Base-by-base conservation (phyloP, 1,140 invertebrate genomes). In the Hormaphis cornu region DNA sequence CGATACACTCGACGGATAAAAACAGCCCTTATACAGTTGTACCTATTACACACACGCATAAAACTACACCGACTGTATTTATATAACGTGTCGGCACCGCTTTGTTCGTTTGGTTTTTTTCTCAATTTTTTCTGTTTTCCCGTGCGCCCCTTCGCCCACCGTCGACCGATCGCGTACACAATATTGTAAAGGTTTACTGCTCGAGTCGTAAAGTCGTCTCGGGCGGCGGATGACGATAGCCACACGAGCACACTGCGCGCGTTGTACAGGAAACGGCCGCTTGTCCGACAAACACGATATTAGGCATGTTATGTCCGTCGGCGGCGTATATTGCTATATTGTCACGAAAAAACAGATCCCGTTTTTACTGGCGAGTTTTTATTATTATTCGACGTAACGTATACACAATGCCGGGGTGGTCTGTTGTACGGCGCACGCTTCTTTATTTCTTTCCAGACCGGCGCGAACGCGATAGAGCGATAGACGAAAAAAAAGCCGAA, bases 261-360 rank as follows among this genome's bases (percentile, higher is more conserved):
- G n/a, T n/a, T n/a, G n/a, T 37, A 61, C 58, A 61, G 58, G 58
- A 61, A 61, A 61, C 58, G 40, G 58, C 42, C 58, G 58, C 24
- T 46, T 46, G 58, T 61, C 58, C 58, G 58, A 61, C 58, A 61
- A 61, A 61, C 58, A 61, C 58, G 58, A 44, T 40, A 46, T 37
- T 20, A 40, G 16, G 28, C 52, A 33, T 54, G 20, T 54, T 40
- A n/a, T n/a, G 54, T 35, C 54, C 33, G 33, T 22, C 20, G 54
- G 33, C n/a, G n/a, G 33, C 35, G 7, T 58, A 37, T n/a, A n/a
- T n/a, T n/a, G n/a, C 33, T 58, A 61, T 61, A 61, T 18, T 61
- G 58, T 61, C 58, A 61, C 58, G 44, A 61, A 61, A 61, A 46
- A 61, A 37, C 58, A 61, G 58, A 61, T 46, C 37, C 58, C 14